Evolutionary conservation across 2,888 invertebrate genomes (phyloP).

Genomic region (Julus scandinavius): DNA sequence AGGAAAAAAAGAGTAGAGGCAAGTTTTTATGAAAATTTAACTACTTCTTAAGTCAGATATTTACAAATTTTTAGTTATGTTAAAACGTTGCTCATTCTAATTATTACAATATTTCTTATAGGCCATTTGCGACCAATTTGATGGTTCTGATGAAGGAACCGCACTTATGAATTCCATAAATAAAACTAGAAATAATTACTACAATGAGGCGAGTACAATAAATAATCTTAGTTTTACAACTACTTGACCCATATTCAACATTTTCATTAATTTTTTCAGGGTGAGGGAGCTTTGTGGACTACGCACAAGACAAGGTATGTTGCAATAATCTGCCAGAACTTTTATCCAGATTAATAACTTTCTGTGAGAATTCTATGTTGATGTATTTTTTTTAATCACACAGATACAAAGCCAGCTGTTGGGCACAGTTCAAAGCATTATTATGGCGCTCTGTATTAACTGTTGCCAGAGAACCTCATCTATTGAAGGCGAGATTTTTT

Average conservation of each 20-base stretch:
- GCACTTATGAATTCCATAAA: conserved; percentile 47
- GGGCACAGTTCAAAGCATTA: conserved; percentile 86
- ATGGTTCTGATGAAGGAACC: conserved; percentile 60
- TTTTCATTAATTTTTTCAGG: conserved; percentile 26
- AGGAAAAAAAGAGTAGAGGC: conserved; percentile 64
- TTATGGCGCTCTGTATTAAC: conserved; percentile 91
- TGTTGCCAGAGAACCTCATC: conserved; percentile 87
- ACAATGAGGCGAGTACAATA: neutral
- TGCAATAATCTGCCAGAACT: neutral
- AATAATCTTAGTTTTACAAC: neutral
- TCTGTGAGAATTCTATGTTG: neutral
- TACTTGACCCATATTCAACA: neutral
- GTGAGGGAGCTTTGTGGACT: neutral
- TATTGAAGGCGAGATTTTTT: conserved; percentile 86
- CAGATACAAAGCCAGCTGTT: conserved; percentile 84
- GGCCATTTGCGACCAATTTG: conserved; percentile 64
- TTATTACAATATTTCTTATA: conserved; percentile 57
- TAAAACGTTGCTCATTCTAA: neutral
- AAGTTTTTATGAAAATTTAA: neutral
- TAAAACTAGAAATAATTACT: conserved; percentile 19
- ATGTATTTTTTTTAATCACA: neutral
- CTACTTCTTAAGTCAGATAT: too few species aligned
- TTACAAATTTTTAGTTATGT: conserved; percentile 8
- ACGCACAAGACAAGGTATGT: conserved; percentile 47
- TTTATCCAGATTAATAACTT: neutral